phyloP scores from a whole-genome alignment of 2,797 vertebrate genomes.

The Acanthurus leucopareius region DNA sequence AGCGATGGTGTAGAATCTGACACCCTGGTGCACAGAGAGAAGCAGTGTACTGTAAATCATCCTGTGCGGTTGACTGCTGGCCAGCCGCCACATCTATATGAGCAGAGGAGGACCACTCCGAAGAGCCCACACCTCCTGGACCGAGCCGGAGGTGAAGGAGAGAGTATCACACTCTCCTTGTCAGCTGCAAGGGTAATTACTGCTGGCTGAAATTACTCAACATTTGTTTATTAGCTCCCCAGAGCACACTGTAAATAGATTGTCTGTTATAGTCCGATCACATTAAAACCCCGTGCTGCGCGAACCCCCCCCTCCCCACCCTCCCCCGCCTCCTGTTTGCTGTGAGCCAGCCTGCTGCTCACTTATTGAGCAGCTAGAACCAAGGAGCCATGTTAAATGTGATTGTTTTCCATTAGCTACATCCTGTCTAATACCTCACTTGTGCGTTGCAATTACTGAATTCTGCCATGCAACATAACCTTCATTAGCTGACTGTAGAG shows the following conservation, averaged over 20 bases:
- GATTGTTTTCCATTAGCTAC: slow-evolving; percentile 97
- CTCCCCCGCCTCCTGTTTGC: slow-evolving; percentile 93
- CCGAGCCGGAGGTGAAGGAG: slow-evolving; percentile 99
- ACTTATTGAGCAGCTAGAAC: slow-evolving; percentile 94
- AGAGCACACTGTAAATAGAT: slow-evolving; percentile 99
- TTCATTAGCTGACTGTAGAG: slow-evolving; percentile 86
- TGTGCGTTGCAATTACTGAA: slow-evolving; percentile 88
- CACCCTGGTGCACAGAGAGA: slow-evolving; percentile 57
- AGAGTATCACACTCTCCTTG: slow-evolving; percentile 99
- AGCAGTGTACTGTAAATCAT: slow-evolving; percentile 79
- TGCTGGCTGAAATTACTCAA: slow-evolving; percentile 99
- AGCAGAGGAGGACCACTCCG: slow-evolving; percentile 91
- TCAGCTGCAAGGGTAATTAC: slow-evolving; percentile 99
- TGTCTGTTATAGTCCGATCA: slow-evolving; percentile 99
- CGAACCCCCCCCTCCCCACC: slow-evolving; percentile 82
- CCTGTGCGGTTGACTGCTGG: slow-evolving; percentile 90
- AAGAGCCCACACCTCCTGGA: slow-evolving; percentile 94
- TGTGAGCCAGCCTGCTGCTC: slow-evolving; percentile 94
- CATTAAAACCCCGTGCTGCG: slow-evolving; percentile 95
- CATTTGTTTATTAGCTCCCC: slow-evolving; percentile 99
- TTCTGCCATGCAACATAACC: slow-evolving; percentile 86
- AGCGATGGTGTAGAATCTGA: slow-evolving; percentile 58
- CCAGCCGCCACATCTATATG: slow-evolving; percentile 93
- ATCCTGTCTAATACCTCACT: slow-evolving; percentile 92
- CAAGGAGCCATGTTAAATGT: slow-evolving; percentile 95